These are phyloP conservation scores for Boulengerochromis microlepis DNA, from an alignment of 2,113 vertebrate genomes.

Conservation along the genomic window DNA sequence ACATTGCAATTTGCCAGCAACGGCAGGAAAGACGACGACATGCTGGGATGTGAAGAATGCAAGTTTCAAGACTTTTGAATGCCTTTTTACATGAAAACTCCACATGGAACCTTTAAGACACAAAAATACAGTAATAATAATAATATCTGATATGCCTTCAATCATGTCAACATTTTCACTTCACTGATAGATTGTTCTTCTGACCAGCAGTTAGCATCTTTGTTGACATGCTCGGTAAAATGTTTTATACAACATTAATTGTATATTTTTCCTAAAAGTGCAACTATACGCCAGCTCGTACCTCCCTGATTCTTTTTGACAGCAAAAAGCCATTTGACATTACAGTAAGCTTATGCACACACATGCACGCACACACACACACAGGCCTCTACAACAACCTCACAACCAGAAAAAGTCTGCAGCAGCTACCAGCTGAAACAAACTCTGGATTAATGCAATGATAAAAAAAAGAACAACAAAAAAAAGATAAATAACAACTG, in stretches of 20 bases:
- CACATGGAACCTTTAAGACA: background rate
- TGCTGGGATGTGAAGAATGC: background rate
- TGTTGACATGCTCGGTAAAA: background rate
- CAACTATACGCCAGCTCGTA: background rate
- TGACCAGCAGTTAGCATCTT: slow-evolving; percentile 47
- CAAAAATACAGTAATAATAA: background rate
- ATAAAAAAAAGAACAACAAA: background rate
- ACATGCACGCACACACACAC: background rate
- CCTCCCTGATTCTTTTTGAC: slow-evolving; percentile 30
- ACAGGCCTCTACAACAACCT: background rate
- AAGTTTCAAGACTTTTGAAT: background rate
- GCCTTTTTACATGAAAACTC: background rate
- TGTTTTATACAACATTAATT: background rate
- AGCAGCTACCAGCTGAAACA: background rate
- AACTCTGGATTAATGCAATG: background rate
- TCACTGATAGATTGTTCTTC: background rate
- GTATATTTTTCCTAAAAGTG: slow-evolving; percentile 13
- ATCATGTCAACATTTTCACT: background rate
- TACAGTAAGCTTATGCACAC: background rate
- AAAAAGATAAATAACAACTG: slow-evolving; percentile 1
- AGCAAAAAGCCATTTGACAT: background rate
- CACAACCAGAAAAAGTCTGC: background rate
- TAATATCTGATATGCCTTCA: background rate
- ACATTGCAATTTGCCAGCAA: background rate
- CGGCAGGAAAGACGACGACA: background rate